Conservation (phyloP, 2,113 vertebrate genomes). For the Oryzias javanicus region DNA sequence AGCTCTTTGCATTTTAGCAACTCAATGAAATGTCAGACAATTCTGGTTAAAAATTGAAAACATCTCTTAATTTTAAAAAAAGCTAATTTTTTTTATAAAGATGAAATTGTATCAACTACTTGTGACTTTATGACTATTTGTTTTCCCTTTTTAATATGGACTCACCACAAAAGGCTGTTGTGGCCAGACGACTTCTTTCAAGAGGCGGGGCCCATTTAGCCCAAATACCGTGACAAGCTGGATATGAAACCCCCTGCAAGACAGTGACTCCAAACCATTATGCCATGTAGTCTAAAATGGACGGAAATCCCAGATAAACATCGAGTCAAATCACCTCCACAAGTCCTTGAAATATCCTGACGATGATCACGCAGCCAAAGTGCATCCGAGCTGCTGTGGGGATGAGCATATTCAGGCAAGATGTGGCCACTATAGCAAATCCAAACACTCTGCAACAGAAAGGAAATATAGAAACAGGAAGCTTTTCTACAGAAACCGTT, state of each 20-base stretch:
- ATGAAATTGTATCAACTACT: no score
- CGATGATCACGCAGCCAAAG: slow-evolving; percentile 87
- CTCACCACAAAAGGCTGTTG: slow-evolving; percentile 86
- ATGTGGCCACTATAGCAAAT: slow-evolving; percentile 90
- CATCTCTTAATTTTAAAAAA: no score
- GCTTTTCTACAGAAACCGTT: not conserved
- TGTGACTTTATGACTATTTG: no score
- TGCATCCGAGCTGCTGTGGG: slow-evolving; percentile 85
- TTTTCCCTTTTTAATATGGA: not conserved
- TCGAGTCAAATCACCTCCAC: slow-evolving; percentile 80
- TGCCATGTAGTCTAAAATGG: not conserved
- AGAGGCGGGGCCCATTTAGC: slow-evolving; percentile 86
- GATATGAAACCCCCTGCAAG: slow-evolving; percentile 89
- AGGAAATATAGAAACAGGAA: not conserved
- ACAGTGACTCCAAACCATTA: not conserved
- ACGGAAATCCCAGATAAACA: not conserved
- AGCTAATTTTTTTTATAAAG: no score
- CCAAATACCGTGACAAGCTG: slow-evolving; percentile 92
- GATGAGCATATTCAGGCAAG: slow-evolving; percentile 89
- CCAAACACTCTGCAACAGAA: slow-evolving; percentile 84
- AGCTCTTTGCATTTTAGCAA: no score
- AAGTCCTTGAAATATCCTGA: slow-evolving; percentile 88
- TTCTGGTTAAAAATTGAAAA: no score
- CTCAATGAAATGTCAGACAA: no score
- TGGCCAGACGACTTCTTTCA: slow-evolving; percentile 84